Conservation (phyloP, 2,888 invertebrate species). For the Ichneumoninae sp. region DNA sequence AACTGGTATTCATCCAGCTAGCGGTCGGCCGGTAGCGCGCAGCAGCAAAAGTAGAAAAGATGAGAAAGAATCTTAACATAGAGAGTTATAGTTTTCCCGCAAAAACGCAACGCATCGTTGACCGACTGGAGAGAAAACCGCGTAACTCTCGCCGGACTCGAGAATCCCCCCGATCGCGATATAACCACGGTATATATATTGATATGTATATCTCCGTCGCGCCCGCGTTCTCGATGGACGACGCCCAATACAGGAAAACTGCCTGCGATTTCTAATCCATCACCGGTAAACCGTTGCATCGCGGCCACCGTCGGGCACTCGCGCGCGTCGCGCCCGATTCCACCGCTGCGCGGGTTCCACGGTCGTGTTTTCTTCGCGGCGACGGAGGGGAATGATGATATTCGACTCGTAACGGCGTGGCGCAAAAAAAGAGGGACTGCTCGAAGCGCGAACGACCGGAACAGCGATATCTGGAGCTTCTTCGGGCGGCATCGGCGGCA, state of each 20-base stretch:
- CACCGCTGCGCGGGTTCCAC: background rate
- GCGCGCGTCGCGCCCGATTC: slow-evolving; percentile 25
- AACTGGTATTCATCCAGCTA: slow-evolving; percentile 45
- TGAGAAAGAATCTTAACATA: slow-evolving; percentile 51
- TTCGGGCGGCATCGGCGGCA: slow-evolving; percentile 10
- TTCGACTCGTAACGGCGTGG: slow-evolving; percentile 23
- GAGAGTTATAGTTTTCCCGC: slow-evolving; percentile 63
- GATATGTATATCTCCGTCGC: background rate
- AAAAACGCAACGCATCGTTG: slow-evolving; percentile 69
- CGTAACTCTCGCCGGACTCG: slow-evolving; percentile 73
- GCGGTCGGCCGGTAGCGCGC: background rate
- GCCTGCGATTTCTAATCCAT: slow-evolving; percentile 77
- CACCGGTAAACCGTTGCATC: slow-evolving; percentile 66
- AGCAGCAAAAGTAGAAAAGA: slow-evolving; percentile 48
- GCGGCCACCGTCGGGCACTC: slow-evolving; percentile 44
- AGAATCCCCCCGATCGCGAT: slow-evolving; percentile 33
- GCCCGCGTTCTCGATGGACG: slow-evolving; percentile 67
- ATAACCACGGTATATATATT: background rate
- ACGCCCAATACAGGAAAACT: slow-evolving; percentile 77
- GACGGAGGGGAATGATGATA: slow-evolving; percentile 6
- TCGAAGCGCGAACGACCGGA: slow-evolving; percentile 62
- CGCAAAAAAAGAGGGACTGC: slow-evolving; percentile 1
- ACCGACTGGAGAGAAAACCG: slow-evolving; percentile 72
- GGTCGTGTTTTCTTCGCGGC: background rate
- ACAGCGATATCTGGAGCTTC: slow-evolving; percentile 55